Percentiles rank a stretch among this genome's conserved stretches.
Evolutionary conservation across 2,888 invertebrate species (phyloP).

Genomic region (Mesorhabditis belari): DNA sequence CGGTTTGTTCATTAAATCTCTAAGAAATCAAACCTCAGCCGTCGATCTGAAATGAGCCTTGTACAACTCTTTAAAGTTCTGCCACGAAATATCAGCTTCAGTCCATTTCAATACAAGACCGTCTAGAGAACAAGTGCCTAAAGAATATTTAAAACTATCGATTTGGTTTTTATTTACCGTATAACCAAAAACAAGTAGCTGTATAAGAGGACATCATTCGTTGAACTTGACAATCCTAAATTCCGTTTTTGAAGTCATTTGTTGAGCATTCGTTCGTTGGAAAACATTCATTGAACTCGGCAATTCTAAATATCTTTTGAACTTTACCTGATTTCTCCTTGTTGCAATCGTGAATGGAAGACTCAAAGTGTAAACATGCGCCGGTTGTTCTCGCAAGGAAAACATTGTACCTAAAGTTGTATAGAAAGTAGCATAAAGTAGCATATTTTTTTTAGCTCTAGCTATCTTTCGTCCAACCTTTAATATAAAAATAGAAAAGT

Average conservation of each 20-base stretch:
- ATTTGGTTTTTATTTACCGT: constrained; percentile 30
- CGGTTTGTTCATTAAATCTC: not conserved
- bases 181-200: constrained; percentile 51
- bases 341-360: constrained; percentile 51
- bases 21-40: constrained; percentile 26
- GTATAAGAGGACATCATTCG: constrained; percentile 53
- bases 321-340: constrained; percentile 36
- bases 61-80: constrained; percentile 40
- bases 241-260: not conserved
- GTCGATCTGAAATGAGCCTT: constrained; percentile 38
- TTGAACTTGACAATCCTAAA: constrained; percentile 51
- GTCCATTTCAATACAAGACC: constrained; percentile 40
- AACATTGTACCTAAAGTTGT: not conserved
- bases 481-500: constrained; percentile 48
- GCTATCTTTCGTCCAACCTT: constrained; percentile 11
- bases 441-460: not conserved
- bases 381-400: not conserved
- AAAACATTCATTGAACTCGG: constrained; percentile 52
- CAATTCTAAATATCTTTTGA: constrained; percentile 37
- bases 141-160: not conserved
- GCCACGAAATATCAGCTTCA: constrained; percentile 40
- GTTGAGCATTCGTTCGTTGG: too few relatives aligned
- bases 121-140: constrained; percentile 15
- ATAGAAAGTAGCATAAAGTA: not conserved
- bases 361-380: constrained; percentile 19